Conservation (phyloP, 2,888 invertebrate species). For the Amiota mariae region DNA sequence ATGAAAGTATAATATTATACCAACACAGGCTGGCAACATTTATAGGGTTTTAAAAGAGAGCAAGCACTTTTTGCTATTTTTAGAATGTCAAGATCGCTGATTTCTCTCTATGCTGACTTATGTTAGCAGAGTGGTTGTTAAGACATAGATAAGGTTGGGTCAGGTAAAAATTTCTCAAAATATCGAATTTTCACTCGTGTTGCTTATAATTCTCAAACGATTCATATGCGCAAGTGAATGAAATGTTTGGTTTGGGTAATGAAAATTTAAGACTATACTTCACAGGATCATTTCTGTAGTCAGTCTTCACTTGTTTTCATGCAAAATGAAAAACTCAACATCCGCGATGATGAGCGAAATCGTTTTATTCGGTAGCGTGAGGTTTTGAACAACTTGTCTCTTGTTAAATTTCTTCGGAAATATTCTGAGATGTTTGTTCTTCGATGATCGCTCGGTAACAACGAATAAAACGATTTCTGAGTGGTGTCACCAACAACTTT, state of each 20-base stretch:
- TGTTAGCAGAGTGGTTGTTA: too few relatives aligned
- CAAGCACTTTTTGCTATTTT: neutral
- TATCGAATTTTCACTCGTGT: neutral
- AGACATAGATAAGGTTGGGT: too few relatives aligned
- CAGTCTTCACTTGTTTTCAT: constrained; percentile 77
- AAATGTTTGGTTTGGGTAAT: neutral
- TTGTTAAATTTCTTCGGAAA: neutral
- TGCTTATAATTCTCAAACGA: constrained; percentile 52
- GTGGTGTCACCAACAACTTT: constrained; percentile 51
- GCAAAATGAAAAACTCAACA: constrained; percentile 74
- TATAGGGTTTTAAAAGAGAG: neutral
- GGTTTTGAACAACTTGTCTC: constrained; percentile 53
- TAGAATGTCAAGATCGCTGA: neutral
- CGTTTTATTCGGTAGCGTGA: constrained; percentile 76
- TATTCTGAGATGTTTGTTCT: constrained; percentile 35
- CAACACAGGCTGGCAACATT: too few relatives aligned
- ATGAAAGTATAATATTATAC: too few relatives aligned
- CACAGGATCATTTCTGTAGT: constrained; percentile 82
- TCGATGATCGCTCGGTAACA: constrained; percentile 65
- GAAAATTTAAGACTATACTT: constrained; percentile 74
- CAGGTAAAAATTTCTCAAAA: too few relatives aligned
- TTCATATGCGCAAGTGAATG: constrained; percentile 29
- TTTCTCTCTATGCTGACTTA: too few relatives aligned
- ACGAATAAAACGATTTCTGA: constrained; percentile 65
- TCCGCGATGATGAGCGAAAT: constrained; percentile 78